Evolutionary conservation across 2,113 vertebrate genomes (phyloP).

Genomic region (Puma concolor): DNA sequence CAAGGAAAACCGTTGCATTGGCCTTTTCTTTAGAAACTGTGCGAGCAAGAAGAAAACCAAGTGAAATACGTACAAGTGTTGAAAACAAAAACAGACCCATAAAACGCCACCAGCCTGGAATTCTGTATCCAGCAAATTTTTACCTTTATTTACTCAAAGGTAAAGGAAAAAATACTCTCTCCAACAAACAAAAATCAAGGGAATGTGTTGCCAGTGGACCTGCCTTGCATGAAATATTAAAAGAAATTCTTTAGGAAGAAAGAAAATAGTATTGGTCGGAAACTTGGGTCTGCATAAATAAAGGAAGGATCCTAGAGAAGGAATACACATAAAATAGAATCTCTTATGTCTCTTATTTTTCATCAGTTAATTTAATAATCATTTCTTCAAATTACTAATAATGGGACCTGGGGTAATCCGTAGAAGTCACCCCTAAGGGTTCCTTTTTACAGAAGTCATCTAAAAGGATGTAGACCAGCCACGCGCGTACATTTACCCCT

Average conservation of each 20-base stretch:
- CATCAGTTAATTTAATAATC: background rate
- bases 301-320: background rate
- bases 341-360: background rate
- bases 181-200: background rate
- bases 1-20: background rate
- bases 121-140: background rate
- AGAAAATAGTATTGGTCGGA: background rate
- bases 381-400: background rate
- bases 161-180: background rate
- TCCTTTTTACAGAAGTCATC: background rate
- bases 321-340: background rate
- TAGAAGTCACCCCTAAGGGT: background rate
- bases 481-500: background rate
- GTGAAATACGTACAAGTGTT: background rate
- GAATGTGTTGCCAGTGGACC: background rate
- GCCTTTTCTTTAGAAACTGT: background rate
- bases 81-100: background rate
- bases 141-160: background rate
- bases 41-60: background rate
- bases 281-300: background rate
- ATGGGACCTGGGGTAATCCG: background rate
- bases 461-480: background rate
- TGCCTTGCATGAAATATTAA: background rate
- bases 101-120: background rate
- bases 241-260: background rate